Conservation (phyloP, 1,140 invertebrate genomes). For the Agraylea sexmaculata region DNA sequence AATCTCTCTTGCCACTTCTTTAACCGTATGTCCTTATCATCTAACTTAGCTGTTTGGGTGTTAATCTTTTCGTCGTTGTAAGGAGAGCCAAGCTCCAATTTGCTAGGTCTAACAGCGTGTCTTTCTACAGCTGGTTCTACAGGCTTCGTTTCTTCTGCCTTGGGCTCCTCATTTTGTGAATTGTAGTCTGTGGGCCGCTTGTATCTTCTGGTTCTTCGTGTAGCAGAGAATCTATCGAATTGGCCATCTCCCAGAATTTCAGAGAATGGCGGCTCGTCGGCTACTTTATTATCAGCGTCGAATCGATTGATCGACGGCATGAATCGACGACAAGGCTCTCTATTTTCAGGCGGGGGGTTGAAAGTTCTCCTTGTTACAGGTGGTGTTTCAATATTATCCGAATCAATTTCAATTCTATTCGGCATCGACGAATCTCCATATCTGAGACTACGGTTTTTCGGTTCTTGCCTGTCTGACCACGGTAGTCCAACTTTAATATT, state of each 20-base stretch:
- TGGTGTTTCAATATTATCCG: conserved; percentile 83
- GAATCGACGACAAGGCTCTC: conserved; percentile 44
- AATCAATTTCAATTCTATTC: conserved; percentile 75
- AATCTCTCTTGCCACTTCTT: conserved; percentile 52
- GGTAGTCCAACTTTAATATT: background rate
- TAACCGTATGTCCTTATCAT: conserved; percentile 48
- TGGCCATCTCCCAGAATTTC: conserved; percentile 56
- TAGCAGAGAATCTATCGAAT: conserved; percentile 73
- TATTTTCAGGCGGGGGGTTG: conserved; percentile 46
- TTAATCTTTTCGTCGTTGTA: conserved; percentile 29
- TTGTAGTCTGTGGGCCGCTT: conserved; percentile 56
- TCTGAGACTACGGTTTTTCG: background rate
- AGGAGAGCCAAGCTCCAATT: conserved; percentile 36
- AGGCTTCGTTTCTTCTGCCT: conserved; percentile 28
- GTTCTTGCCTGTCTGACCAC: background rate
- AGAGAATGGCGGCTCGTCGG: conserved; percentile 28
- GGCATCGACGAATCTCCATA: conserved; percentile 22
- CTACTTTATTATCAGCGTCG: conserved; percentile 28
- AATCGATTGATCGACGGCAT: conserved; percentile 30
- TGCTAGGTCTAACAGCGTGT: conserved; percentile 39
- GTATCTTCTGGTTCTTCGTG: conserved; percentile 68
- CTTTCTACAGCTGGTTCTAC: conserved; percentile 41
- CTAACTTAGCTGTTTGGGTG: conserved; percentile 23
- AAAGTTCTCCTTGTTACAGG: conserved; percentile 62
- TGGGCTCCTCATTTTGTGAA: conserved; percentile 45